phyloP scores from a whole-genome alignment of 2,888 invertebrate species.

The Tenthredo scrophulariae region DNA sequence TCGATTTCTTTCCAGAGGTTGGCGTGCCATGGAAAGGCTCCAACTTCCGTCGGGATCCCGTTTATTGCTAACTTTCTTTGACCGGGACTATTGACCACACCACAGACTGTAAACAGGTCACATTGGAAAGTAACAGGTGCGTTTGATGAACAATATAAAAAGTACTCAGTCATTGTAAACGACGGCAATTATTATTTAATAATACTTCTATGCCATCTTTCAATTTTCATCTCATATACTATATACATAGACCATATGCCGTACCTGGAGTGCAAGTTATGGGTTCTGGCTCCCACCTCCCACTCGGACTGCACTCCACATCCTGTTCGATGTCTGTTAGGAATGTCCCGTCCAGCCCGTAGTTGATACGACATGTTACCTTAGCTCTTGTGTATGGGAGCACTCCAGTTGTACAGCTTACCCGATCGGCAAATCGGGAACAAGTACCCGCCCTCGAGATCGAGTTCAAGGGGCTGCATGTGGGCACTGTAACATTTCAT shows the following conservation, averaged over 20 bases:
- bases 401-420: constrained; percentile 65
- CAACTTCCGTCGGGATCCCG: constrained; percentile 66
- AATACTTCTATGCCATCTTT: neutral
- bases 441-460: constrained; percentile 66
- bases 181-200: neutral
- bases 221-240: neutral
- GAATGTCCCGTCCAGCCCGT: constrained; percentile 62
- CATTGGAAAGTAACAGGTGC: neutral
- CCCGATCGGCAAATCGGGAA: constrained; percentile 60
- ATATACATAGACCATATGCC: constrained; percentile 38
- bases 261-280: constrained; percentile 74
- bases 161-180: neutral
- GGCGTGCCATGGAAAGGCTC: constrained; percentile 77
- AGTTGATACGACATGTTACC: constrained; percentile 68
- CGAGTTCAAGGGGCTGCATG: constrained; percentile 66
- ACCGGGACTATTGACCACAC: constrained; percentile 60
- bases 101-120: constrained; percentile 71
- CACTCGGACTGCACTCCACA: constrained; percentile 68
- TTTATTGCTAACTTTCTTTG: constrained; percentile 67
- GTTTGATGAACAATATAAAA: neutral
- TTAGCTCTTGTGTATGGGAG: constrained; percentile 66
- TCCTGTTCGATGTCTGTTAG: constrained; percentile 58
- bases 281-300: constrained; percentile 73
- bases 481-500: constrained; percentile 66
- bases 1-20: constrained; percentile 68